phyloP scores from a whole-genome alignment of 2,888 invertebrate species.

The Chrysopilus asiliformis region DNA sequence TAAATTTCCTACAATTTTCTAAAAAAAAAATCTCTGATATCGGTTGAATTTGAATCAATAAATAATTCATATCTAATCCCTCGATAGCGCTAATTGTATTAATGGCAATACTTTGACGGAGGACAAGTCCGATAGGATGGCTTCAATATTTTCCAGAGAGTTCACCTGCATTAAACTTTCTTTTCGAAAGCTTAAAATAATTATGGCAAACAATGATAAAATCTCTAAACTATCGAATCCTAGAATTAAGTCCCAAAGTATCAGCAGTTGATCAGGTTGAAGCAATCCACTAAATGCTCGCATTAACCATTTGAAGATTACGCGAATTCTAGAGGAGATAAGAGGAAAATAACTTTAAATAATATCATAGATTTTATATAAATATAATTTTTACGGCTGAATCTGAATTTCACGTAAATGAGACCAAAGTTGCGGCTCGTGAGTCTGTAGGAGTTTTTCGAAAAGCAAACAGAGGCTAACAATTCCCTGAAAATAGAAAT shows the following conservation, averaged over 20 bases:
- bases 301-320: constrained; percentile 95
- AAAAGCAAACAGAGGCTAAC: constrained; percentile 79
- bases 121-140: constrained; percentile 75
- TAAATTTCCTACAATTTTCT: no score
- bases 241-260: constrained; percentile 84
- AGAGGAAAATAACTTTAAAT: constrained; percentile 9
- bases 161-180: constrained; percentile 66
- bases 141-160: constrained; percentile 68
- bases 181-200: constrained; percentile 73
- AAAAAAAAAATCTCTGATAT: no score
- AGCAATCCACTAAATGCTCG: constrained; percentile 90
- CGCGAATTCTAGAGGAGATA: constrained; percentile 50
- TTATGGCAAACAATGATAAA: constrained; percentile 70
- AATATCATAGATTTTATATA: neutral
- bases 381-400: constrained; percentile 57
- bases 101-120: constrained; percentile 76
- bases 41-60: no score
- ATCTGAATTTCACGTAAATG: constrained; percentile 80
- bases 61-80: no score
- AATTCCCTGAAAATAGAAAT: constrained; percentile 47
- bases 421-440: constrained; percentile 81
- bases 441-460: constrained; percentile 76
- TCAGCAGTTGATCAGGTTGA: constrained; percentile 79
- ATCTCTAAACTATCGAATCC: constrained; percentile 89
- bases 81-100: constrained; percentile 64